Conservation (phyloP, 2,888 invertebrate species). For the Dicycla oo region DNA sequence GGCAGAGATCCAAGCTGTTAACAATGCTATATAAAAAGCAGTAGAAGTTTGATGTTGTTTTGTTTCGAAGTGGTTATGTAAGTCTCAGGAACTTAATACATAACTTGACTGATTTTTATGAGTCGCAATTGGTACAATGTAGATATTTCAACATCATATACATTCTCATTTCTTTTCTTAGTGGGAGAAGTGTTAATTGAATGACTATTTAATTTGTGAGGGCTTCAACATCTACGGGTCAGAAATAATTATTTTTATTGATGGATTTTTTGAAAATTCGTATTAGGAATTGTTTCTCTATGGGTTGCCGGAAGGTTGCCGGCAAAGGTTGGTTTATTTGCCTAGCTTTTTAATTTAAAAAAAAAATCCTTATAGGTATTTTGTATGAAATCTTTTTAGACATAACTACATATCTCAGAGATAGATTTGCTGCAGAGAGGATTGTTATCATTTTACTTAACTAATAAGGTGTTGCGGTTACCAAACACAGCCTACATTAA, state of each 20-base stretch:
- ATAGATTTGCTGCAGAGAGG: not conserved
- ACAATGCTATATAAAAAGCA: constrained; percentile 13
- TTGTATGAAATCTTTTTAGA: not conserved
- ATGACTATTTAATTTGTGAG: too few species aligned
- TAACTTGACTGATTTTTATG: constrained; percentile 15
- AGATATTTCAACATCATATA: too few species aligned
- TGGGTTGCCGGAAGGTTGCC: not conserved
- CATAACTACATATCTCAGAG: not conserved
- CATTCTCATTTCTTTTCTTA: too few species aligned
- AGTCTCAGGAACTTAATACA: constrained; percentile 12
- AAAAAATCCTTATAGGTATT: too few species aligned
- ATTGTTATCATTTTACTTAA: not conserved
- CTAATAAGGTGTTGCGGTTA: not conserved
- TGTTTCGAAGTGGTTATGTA: constrained; percentile 12
- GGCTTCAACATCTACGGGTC: too few species aligned
- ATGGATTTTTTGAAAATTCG: too few species aligned
- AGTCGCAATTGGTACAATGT: not conserved
- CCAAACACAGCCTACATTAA: not conserved
- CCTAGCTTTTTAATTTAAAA: not conserved
- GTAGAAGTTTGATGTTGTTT: constrained; percentile 2
- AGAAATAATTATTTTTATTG: too few species aligned
- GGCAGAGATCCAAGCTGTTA: constrained; percentile 47
- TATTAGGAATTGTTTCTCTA: not conserved
- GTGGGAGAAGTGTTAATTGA: too few species aligned
- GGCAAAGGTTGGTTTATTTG: not conserved